phyloP scores from a whole-genome alignment of 1,140 invertebrate species.

The Drosophila sucinea region DNA sequence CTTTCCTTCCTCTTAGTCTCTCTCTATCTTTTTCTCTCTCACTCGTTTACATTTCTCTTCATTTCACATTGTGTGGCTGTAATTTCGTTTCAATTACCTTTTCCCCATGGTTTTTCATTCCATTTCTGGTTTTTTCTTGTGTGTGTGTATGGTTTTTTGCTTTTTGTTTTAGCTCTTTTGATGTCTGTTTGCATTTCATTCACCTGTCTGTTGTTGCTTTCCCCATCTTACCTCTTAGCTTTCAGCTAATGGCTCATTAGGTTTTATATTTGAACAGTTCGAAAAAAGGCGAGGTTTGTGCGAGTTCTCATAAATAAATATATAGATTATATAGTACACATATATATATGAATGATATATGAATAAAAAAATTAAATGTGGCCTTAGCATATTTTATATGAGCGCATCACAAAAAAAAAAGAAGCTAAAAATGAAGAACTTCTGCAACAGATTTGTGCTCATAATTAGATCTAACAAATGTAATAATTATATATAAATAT shows the following conservation, averaged over 20 bases:
- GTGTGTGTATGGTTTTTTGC: slow-evolving; percentile 27
- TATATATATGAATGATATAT: slow-evolving; percentile 21
- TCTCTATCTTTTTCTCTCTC: neutral
- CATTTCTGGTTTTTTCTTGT: slow-evolving; percentile 4
- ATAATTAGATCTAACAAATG: slow-evolving; percentile 57
- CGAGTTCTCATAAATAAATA: slow-evolving; percentile 36
- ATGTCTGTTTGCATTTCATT: slow-evolving; percentile 8
- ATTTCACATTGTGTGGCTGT: slow-evolving; percentile 34
- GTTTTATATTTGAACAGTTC: slow-evolving; percentile 12
- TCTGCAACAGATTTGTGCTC: slow-evolving; percentile 59
- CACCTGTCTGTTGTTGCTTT: neutral
- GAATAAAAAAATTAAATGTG: slow-evolving; percentile 68
- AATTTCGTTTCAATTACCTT: slow-evolving; percentile 39
- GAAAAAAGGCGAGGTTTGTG: slow-evolving; percentile 3
- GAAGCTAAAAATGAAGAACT: slow-evolving; percentile 46
- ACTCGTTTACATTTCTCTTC: slow-evolving; percentile 22
- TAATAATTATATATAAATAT: slow-evolving; percentile 31
- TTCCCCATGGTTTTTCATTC: slow-evolving; percentile 34
- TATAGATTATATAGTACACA: slow-evolving; percentile 32
- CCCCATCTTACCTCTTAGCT: neutral
- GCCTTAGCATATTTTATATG: slow-evolving; percentile 74
- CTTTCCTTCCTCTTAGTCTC: slow-evolving; percentile 15
- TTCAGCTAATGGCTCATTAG: slow-evolving; percentile 46
- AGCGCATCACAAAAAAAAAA: slow-evolving; percentile 44
- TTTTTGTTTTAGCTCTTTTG: slow-evolving; percentile 19